These are phyloP conservation scores for Drosophila pallidifrons DNA, from an alignment of 1,140 invertebrate species.

Conservation along the genomic window DNA sequence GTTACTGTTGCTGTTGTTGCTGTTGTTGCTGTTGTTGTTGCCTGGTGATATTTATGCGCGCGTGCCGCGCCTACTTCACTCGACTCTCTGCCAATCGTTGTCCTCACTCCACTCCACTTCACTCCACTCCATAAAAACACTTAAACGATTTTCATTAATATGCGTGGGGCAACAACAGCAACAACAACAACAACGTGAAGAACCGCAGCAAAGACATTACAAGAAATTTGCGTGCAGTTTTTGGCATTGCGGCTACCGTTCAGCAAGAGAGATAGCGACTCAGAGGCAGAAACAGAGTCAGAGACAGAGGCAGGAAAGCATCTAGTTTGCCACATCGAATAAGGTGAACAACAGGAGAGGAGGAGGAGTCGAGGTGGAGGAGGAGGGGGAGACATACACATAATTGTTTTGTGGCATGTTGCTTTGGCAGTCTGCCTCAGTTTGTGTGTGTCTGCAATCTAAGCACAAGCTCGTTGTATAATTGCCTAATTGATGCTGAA, in stretches of 20 bases:
- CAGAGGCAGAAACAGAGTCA: too few species aligned
- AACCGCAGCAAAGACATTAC: slow-evolving; percentile 50
- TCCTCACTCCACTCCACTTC: slow-evolving; percentile 27
- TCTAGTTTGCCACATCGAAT: background rate
- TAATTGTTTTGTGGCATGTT: slow-evolving; percentile 27
- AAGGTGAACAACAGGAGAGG: too few species aligned
- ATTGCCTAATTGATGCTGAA: slow-evolving; percentile 13
- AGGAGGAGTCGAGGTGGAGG: too few species aligned
- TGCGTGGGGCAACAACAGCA: slow-evolving; percentile 47
- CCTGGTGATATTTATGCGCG: slow-evolving; percentile 50
- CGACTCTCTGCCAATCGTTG: background rate
- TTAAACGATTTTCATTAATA: slow-evolving; percentile 77
- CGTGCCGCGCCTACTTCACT: slow-evolving; percentile 47
- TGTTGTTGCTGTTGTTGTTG: slow-evolving; percentile 16
- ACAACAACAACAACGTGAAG: slow-evolving; percentile 15
- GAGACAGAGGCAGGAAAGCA: too few species aligned
- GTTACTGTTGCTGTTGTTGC: too few species aligned
- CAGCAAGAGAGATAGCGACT: background rate
- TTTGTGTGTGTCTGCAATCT: slow-evolving; percentile 5
- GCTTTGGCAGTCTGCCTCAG: slow-evolving; percentile 3
- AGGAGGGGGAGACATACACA: background rate
- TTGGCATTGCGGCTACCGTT: slow-evolving; percentile 48
- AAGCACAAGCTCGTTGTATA: background rate
- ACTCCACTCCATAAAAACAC: slow-evolving; percentile 38
- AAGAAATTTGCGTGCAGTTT: slow-evolving; percentile 66